Base-by-base conservation (phyloP, 1,140 invertebrate genomes). In the Eueides isabella region DNA sequence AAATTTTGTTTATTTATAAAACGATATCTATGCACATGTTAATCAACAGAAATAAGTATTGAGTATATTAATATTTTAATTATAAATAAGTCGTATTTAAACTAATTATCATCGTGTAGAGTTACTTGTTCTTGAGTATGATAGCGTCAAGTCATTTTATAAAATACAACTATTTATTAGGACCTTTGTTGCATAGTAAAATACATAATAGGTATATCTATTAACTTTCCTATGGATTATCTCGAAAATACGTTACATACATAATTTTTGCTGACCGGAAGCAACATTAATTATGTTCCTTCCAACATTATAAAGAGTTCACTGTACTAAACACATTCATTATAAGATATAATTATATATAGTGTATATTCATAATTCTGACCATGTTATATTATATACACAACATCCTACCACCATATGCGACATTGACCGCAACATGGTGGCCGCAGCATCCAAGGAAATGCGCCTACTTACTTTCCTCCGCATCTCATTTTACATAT, bases 401-500 rank as follows among this genome's bases (percentile, higher is more conserved):
- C 38, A 7, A 61, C 63, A 71, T 65, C 62, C 33, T 63, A 64
- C 19, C 61, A 84, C 80, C 71, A 85, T 83, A 83, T 80, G 70
- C 81, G 78, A 88, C 83, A 85, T 71, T 85, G 85, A 82, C 85
- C 88, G 82, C 86, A 78, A 81, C 84, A 30, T 66, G 67, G 64
- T 67, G 66, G 74, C 74, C 80, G 84, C 88, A 92, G 87, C 88
- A 89, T 92, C 90, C 82, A 83, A 78, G 84, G 85, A 89, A 90
- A 90, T 86, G 87, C 85, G 80, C 83, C 88, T 90, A 90, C 90
- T 90, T 92, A 88, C 88, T 91, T 89, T 86, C 84, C 80, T 81
- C 81, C 87, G 86, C 88, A 89, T 87, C 87, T 87, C 89, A 82
- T 85, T 82, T 77, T 38, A 66, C 63, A 26, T 33, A 75, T 61